Percentiles rank a stretch among this genome's conserved stretches.
phyloP scores from a whole-genome alignment of 2,888 invertebrate species.

The Stratiomys singularior region DNA sequence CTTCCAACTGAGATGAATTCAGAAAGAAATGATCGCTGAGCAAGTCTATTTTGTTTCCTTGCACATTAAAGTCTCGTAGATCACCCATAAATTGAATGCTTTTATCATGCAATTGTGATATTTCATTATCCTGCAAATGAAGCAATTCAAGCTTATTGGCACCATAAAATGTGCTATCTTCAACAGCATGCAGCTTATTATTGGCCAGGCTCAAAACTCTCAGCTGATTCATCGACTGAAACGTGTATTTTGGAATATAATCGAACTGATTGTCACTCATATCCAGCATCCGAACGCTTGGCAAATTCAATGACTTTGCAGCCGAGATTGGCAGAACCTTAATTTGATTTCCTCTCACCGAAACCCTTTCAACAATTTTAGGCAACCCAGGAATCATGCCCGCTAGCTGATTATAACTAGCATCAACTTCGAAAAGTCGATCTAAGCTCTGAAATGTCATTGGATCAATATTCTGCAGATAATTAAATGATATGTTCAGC shows the following conservation, averaged over 20 bases:
- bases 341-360: constrained; percentile 78
- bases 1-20: constrained; percentile 72
- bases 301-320: constrained; percentile 77
- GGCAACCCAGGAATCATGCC: constrained; percentile 83
- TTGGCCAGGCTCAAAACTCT: constrained; percentile 76
- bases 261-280: constrained; percentile 80
- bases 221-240: constrained; percentile 75
- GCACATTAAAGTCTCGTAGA: constrained; percentile 77
- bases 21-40: constrained; percentile 76
- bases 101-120: constrained; percentile 74
- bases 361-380: constrained; percentile 78
- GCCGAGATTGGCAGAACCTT: constrained; percentile 72
- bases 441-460: constrained; percentile 80
- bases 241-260: constrained; percentile 72
- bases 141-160: constrained; percentile 76
- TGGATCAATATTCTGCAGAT: constrained; percentile 76
- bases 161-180: constrained; percentile 76
- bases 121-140: constrained; percentile 79
- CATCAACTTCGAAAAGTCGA: constrained; percentile 81
- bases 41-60: constrained; percentile 79
- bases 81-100: constrained; percentile 72
- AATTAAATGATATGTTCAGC: constrained; percentile 82
- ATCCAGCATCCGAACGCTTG: constrained; percentile 78
- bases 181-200: constrained; percentile 77
- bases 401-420: constrained; percentile 77